phyloP scores from a whole-genome alignment of 2,888 invertebrate species.

The Noctua comes region DNA sequence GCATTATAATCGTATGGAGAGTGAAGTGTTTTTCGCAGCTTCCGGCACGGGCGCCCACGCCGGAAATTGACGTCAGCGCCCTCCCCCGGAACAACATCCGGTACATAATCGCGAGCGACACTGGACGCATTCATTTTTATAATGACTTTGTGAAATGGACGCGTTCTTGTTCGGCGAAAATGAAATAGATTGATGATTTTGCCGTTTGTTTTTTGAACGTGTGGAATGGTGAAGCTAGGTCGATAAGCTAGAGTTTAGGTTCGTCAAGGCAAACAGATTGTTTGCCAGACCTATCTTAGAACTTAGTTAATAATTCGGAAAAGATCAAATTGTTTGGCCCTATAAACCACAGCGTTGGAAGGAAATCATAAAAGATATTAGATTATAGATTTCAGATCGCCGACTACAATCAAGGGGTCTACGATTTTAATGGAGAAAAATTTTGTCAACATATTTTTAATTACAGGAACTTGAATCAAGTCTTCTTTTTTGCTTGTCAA shows the following conservation, averaged over 20 bases:
- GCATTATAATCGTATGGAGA: constrained; percentile 72
- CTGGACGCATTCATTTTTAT: constrained; percentile 78
- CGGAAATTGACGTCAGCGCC: constrained; percentile 83
- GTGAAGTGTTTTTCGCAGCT: constrained; percentile 75
- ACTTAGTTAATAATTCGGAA: neutral
- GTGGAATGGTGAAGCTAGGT: too few species aligned
- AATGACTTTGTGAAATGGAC: constrained; percentile 66
- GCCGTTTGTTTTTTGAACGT: constrained; percentile 8
- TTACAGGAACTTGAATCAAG: neutral
- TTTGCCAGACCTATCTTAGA: neutral
- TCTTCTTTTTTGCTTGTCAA: too few species aligned
- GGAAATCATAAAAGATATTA: too few species aligned
- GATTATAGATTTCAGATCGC: too few species aligned
- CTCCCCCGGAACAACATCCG: constrained; percentile 79
- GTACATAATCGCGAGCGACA: constrained; percentile 78
- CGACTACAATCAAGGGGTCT: neutral
- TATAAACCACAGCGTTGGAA: neutral
- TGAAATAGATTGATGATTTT: constrained; percentile 44
- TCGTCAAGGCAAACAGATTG: neutral
- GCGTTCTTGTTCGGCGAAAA: constrained; percentile 30
- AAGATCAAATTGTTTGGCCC: neutral
- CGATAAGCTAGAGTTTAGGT: neutral
- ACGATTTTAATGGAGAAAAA: neutral
- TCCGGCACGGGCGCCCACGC: constrained; percentile 76
- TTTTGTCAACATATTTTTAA: neutral